Evolutionary conservation across 37 sponge, comb jelly and placozoan species (phyloP), one percentile per base, ranked within the genome.

Genomic region (Haliclona indistincta): DNA sequence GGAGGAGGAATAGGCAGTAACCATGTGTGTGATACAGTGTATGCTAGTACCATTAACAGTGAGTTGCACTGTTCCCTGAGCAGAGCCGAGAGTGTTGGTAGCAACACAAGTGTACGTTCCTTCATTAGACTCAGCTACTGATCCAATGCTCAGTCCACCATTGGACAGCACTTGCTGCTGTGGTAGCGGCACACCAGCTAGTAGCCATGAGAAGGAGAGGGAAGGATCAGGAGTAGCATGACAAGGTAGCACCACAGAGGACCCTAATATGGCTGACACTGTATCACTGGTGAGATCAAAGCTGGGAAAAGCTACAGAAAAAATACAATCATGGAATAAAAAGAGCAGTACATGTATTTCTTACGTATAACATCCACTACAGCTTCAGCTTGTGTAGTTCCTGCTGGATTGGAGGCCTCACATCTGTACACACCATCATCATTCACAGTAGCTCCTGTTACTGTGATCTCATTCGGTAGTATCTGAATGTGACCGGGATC

Each of bases 51-150:
- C 43, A 17, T 36, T 28, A 32, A 84, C 78, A 8, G 52, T 53
- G 32, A 84, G 54, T 3, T 23, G 15, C 20, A 77, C 72, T 37
- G 54, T 53, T 0, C 65, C 64, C 39, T 33, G 22, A 26, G 68
- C 71, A 34, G n/a, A 32, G 38, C 78, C 78, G 36, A 84, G 38
- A 0, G 25, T 26, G 51, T 88, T 88, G 25, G 38, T 76, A 25
- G 80, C 89, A 37, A 67, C 33, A 67, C 89, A 88, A 17, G 75
- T 74, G 52, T 79, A 88, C 22, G 39, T 49, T 4, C 89, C 89
- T 42, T 73, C 79, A 13, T 74, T 30, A 15, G 29, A 30, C 26
- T 39, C 44, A 40, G 33, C 38, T 32, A 82, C 75, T 32, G 44
- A 43, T 26, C 60, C 2, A 1, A 88, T 29, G 22, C 23, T 22